These are phyloP conservation scores for Psilopsiagon aymara DNA, from an alignment of 2,113 vertebrate genomes.

Conservation along the genomic window DNA sequence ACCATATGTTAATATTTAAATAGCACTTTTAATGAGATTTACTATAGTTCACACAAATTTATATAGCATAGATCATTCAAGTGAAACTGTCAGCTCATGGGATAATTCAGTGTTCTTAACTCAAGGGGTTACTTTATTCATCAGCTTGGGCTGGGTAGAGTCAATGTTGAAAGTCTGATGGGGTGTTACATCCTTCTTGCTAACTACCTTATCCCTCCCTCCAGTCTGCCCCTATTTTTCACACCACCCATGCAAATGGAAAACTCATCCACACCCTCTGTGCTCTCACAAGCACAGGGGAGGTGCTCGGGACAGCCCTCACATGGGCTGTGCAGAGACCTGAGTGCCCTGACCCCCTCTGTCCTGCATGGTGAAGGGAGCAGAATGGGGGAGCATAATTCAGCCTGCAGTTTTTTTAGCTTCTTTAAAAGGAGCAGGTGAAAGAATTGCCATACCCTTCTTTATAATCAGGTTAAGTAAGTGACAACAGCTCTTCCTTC, in stretches of 20 bases:
- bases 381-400: not conserved
- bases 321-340: not conserved
- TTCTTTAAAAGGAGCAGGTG: not conserved
- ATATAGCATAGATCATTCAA: not conserved
- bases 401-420: not conserved
- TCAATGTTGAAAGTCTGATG: not conserved
- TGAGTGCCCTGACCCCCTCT: accelerated
- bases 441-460: not conserved
- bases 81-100: not conserved
- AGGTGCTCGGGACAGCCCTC: not conserved
- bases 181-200: not conserved
- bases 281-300: not conserved
- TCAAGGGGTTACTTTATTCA: not conserved
- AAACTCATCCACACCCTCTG: accelerated
- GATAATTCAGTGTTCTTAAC: not conserved
- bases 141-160: not conserved
- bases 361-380: not conserved
- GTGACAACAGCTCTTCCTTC: not conserved
- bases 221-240: not conserved
- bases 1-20: not conserved
- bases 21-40: not conserved
- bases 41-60: not conserved
- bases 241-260: not conserved
- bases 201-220: not conserved
- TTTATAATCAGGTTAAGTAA: constrained; percentile 14